These are phyloP conservation scores for Ianthella basta DNA, from an alignment of 37 sponge, comb jelly and placozoan species.

Conservation along the genomic window DNA sequence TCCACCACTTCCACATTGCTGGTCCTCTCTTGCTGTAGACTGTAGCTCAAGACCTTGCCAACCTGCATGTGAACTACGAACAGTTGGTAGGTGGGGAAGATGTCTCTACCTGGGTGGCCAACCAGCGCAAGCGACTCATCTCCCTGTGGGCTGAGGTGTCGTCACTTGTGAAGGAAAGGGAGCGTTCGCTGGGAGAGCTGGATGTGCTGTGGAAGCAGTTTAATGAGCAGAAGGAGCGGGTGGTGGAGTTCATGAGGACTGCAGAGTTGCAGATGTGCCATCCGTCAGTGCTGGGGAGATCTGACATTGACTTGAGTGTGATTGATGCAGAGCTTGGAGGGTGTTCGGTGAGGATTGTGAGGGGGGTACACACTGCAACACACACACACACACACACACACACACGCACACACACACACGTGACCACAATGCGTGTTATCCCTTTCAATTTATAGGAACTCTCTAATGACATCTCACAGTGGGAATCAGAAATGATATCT, in stretches of 20 bases:
- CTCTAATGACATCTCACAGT: background rate
- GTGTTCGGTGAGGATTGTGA: background rate
- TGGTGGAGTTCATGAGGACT: slow-evolving; percentile 38
- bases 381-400: too few species aligned
- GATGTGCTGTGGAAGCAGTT: slow-evolving; percentile 54
- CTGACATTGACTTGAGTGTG: slow-evolving; percentile 29
- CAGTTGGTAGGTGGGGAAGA: background rate
- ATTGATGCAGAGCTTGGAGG: slow-evolving; percentile 40
- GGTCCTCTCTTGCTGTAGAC: background rate
- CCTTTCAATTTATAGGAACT: slow-evolving; percentile 33
- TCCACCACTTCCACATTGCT: too few species aligned
- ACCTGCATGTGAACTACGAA: background rate
- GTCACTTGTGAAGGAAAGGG: slow-evolving; percentile 14
- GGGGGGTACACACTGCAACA: too few species aligned
- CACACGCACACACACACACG: too few species aligned
- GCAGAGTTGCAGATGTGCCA: slow-evolving; percentile 33
- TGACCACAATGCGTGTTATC: background rate
- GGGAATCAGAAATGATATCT: slow-evolving; percentile 25
- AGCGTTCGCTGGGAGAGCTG: slow-evolving; percentile 41
- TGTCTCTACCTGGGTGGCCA: slow-evolving; percentile 14
- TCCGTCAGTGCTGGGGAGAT: background rate
- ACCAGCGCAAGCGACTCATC: slow-evolving; percentile 11
- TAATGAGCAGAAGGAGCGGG: slow-evolving; percentile 47
- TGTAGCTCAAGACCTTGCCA: background rate
- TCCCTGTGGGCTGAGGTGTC: slow-evolving; percentile 22